Base-by-base conservation (phyloP, 1,140 invertebrate genomes). In the Hestina assimilis region DNA sequence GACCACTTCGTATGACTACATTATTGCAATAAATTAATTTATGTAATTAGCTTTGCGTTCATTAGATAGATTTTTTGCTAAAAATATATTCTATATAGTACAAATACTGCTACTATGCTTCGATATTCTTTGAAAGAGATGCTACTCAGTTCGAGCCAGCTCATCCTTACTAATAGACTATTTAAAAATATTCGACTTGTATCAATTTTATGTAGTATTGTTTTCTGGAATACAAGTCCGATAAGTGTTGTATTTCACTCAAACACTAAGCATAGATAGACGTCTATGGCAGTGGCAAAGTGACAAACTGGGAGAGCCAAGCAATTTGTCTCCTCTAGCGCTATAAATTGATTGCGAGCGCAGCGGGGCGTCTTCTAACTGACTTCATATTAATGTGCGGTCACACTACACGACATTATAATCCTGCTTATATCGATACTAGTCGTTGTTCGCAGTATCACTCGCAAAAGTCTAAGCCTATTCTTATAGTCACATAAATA, bases 291-390 rank as follows among this genome's bases (percentile, higher is more conserved):
- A 21, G 28, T 33, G 46, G 21, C 42, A 52, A 53, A 69, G 66
- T 72, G 70, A 73, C 69, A 75, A 63, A 66, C 55, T 47, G 51
- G 41, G 41, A 45, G 59, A 68, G 38, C 42, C 51, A 65, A 50
- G 69, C 68, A 75, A 79, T 80, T 83, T 81, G 78, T 81, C 74
- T 74, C 57, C 40, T 68, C 54, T 45, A 69, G 61, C 64, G 66
- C 69, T 64, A 81, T 81, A 79, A 83, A 83, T 79, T 78, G 76
- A 79, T 79, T 81, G 71, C 70, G 64, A 61, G 59, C 80, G 15
- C 78, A 66, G 72, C 72, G 59, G 72, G 78, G 57, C 31, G 69
- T 66, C 77, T 69, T 59, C 66, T 68, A 63, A 66, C 62, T 40
- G 57, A 35, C 57, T 65, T 63, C 35, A 48, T 71, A 69, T 63